These are phyloP conservation scores for Pegea sp. DNA, from an alignment of 23 tunicate species.

Conservation along the genomic window DNA sequence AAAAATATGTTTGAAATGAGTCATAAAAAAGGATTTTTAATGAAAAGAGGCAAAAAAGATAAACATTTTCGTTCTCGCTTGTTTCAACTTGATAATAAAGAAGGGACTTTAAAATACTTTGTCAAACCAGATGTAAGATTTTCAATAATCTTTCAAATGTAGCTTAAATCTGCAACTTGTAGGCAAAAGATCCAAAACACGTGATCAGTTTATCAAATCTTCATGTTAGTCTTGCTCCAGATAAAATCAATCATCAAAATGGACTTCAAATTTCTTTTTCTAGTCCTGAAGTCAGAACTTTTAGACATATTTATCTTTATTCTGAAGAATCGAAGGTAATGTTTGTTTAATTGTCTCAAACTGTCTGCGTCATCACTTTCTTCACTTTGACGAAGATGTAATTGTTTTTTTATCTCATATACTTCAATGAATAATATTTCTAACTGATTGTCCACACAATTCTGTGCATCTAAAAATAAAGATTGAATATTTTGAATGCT, in stretches of 20 bases:
- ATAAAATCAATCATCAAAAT: conserved; percentile 53
- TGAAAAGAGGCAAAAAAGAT: conserved; percentile 80
- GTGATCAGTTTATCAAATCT: conserved; percentile 28
- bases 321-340: conserved; percentile 67
- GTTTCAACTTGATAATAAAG: conserved; percentile 51
- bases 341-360: not conserved
- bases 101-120: conserved; percentile 64
- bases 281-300: conserved; percentile 10
- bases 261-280: conserved; percentile 54
- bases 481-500: too few relatives aligned
- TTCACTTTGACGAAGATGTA: not conserved
- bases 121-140: conserved; percentile 60
- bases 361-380: not conserved
- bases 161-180: not conserved
- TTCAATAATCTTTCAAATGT: not conserved
- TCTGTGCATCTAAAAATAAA: too few relatives aligned
- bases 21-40: conserved; percentile 21
- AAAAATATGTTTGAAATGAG: conserved; percentile 60
- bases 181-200: conserved; percentile 92
- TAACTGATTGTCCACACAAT: too few relatives aligned
- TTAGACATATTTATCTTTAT: conserved; percentile 64
- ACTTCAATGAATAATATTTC: too few relatives aligned
- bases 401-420: too few relatives aligned
- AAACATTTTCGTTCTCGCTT: conserved; percentile 38
- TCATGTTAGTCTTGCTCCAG: conserved; percentile 50